Evolutionary conservation across 2,113 vertebrate genomes (phyloP).

Genomic region (Numida meleagris): DNA sequence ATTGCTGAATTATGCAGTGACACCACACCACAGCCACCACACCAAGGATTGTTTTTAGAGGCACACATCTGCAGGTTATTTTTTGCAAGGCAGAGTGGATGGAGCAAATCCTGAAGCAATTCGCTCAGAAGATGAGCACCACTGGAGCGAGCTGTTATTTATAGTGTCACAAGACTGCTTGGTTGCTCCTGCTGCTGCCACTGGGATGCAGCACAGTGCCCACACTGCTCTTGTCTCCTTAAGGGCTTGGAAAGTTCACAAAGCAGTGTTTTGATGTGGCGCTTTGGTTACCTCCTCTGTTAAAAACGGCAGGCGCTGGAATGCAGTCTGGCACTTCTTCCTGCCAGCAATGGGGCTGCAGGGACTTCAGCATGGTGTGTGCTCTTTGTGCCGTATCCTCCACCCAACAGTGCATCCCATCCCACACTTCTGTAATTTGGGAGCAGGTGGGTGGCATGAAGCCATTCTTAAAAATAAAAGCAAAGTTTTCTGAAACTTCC

Average conservation of each 20-base stretch:
- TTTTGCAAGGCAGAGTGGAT: not conserved
- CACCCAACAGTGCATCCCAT: not conserved
- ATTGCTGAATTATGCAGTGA: constrained; percentile 32
- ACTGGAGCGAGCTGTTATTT: not conserved
- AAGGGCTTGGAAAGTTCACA: not conserved
- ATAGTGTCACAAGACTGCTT: not conserved
- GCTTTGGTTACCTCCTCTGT: not conserved
- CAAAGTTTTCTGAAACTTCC: not conserved
- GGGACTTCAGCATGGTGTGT: fast-evolving
- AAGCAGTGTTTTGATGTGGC: not conserved
- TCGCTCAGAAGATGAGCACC: not conserved
- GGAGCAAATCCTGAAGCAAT: constrained; percentile 14
- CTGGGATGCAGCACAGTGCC: not conserved
- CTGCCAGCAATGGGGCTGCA: not conserved
- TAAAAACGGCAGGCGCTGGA: not conserved
- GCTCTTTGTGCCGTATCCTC: fast-evolving
- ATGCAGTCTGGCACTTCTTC: not conserved
- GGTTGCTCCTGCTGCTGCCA: not conserved
- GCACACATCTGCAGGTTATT: constrained; percentile 55
- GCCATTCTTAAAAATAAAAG: not conserved
- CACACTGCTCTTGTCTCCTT: fast-evolving
- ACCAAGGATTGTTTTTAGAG: constrained; percentile 52
- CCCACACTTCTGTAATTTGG: not conserved
- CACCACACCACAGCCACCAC: not conserved
- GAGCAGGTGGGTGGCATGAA: not conserved